phyloP scores from a whole-genome alignment of 2,797 vertebrate species.

The Phoebastria nigripes region DNA sequence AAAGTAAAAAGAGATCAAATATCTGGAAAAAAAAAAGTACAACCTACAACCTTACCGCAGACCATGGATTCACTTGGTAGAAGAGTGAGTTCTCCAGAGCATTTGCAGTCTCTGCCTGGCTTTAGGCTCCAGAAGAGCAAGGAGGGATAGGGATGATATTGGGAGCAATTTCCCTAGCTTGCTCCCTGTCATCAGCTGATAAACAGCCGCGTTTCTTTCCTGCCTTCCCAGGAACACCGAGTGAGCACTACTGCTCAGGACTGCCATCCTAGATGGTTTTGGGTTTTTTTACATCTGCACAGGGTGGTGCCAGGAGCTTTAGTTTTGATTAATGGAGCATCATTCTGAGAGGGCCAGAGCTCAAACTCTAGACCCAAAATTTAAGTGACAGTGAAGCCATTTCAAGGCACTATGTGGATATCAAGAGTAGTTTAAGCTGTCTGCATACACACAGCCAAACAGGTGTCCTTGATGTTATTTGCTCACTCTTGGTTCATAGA shows the following conservation, averaged over 20 bases:
- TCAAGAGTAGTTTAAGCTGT: neutral
- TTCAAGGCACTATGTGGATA: neutral
- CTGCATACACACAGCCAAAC: neutral
- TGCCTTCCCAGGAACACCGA: neutral
- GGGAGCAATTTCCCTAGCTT: neutral
- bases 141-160: neutral
- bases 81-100: rapidly evolving
- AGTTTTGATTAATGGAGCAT: neutral
- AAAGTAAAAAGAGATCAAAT: neutral
- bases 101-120: neutral
- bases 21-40: neutral
- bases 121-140: neutral
- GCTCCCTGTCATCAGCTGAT: neutral
- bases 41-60: neutral
- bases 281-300: neutral
- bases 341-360: neutral
- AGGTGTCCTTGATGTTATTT: neutral
- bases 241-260: neutral
- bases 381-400: neutral
- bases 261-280: neutral
- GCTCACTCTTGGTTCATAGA: neutral
- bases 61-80: rapidly evolving
- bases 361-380: neutral
- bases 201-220: neutral
- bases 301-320: neutral